Base-by-base conservation (phyloP, 2,888 invertebrate genomes). In the Pristionchus entomophagus region DNA sequence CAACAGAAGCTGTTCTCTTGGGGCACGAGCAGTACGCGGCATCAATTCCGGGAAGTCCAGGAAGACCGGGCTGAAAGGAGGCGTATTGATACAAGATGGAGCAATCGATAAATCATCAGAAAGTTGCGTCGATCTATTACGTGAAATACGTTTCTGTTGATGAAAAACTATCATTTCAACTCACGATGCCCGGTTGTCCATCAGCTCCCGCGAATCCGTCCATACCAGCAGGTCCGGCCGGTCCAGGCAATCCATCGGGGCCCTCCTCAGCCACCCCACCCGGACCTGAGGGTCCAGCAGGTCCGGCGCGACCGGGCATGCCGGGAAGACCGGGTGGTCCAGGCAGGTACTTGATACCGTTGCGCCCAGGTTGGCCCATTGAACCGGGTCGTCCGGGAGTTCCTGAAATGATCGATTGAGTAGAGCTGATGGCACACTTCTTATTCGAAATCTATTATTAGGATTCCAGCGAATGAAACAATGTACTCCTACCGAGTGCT, bases 201-300 rank as follows among this genome's bases (percentile, higher is more conserved):
- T 88, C 83, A 38, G 88, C 86, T 77, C 90, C 90, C 0, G 89
- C 89, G 87, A 89, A 88, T 87, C 90, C 90, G 22, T 88, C 87
- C 82, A 86, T 88, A 84, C 90, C 90, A 32, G 89, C 87, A 17
- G 88, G 87, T 83, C 90, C 90, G 2, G 86, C 88, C 32, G 89
- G 89, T 51, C 90, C 90, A 17, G 90, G 90, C 22, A 90, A 84
- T 41, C 90, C 90, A 81, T 90, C 90, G 3, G 90, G 90, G 80
- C 90, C 90, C 82, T 90, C 90, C 87, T 90, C 90, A 14, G 90
- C 90, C 22, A 89, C 89, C 86, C 90, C 90, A 0, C 86, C 82
- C 32, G 87, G 84, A 78, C 90, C 90, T 12, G 49, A 17, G 12
- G 69, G 84, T 6, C 84, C 84, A 32, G 84, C 32, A 1, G 84